Evolutionary conservation across 2,797 vertebrate genomes (phyloP), one percentile per base, ranked within the genome.

Genomic region (Siniperca scherzeri): DNA sequence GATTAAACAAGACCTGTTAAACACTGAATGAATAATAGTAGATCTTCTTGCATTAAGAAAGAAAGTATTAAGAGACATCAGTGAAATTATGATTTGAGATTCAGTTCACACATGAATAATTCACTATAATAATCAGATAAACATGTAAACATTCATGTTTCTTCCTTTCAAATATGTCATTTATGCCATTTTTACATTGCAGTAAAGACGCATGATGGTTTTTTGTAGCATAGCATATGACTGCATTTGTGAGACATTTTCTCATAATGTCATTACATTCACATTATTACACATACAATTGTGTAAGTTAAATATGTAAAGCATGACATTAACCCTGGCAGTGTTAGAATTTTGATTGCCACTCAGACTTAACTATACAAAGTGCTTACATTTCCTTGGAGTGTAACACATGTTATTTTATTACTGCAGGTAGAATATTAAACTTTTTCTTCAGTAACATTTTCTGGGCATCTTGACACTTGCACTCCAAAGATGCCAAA

Each of bases 351-450:
- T 73, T 69, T 57, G 52, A 72, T 66, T 75, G 74, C 42, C 30
- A 27, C 17, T 46, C 68, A 77, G 57, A 57, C 52, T 22, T 30
- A 17, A 66, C 52, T 61, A 25, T 13, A 62, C 44, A 68, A 75
- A 19, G 48, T 56, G 68, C 52, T 68, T 21, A 55, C 7, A 6
- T 38, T 73, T 61, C 56, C 53, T 74, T 40, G 42, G 36, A 68
- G 62, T 71, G 65, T 83, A 78, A 86, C 70, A 78, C 66, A 10
- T 74, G 67, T 70, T 76, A 12, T 82, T 80, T 74, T 62, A 67
- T 80, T 44, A 42, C 70, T 52, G 70, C 57, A 38, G 57, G 27
- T 72, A 48, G 61, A 70, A 64, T 71, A 66, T 48, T 40, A 50
- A 50, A 27, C 36, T 33, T 67, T 69, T 74, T 74, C 50, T 70